A percentile compares a stretch with the other conserved stretches of the same genome.
Conservation (phyloP, 2,113 vertebrate genomes). For the Origma solitaria region DNA sequence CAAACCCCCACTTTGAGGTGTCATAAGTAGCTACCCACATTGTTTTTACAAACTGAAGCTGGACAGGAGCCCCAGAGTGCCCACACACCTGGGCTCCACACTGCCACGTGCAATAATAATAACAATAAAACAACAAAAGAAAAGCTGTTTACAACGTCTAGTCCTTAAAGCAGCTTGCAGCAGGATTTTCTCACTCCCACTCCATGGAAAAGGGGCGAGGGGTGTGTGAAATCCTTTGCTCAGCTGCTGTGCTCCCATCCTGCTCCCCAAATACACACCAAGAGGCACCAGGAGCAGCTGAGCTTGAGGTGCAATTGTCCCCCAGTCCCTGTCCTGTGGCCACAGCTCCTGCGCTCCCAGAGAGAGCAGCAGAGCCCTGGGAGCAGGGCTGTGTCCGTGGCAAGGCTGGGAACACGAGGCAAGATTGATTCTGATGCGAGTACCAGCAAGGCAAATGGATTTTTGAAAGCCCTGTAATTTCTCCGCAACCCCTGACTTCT, state of each 20-base stretch:
- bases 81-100: accelerated
- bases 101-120: accelerated
- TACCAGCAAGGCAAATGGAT: constrained; percentile 73
- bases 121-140: accelerated
- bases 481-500: constrained; percentile 72
- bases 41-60: neutral
- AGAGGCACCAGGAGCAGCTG: neutral
- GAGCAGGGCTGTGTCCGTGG: neutral
- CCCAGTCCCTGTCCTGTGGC: neutral
- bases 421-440: constrained; percentile 71
- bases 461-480: constrained; percentile 80
- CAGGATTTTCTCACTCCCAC: neutral
- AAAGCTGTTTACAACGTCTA: accelerated
- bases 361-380: neutral
- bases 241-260: neutral
- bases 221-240: neutral
- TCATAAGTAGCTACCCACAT: accelerated
- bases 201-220: accelerated
- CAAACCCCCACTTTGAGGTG: accelerated
- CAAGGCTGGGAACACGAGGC: constrained; percentile 30
- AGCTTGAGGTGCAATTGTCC: neutral
- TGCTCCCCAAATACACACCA: neutral
- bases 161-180: neutral
- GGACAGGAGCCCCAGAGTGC: neutral
- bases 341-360: neutral